These are phyloP conservation scores for Diglossa brunneiventris DNA, from an alignment of 2,113 vertebrate species.

Conservation along the genomic window DNA sequence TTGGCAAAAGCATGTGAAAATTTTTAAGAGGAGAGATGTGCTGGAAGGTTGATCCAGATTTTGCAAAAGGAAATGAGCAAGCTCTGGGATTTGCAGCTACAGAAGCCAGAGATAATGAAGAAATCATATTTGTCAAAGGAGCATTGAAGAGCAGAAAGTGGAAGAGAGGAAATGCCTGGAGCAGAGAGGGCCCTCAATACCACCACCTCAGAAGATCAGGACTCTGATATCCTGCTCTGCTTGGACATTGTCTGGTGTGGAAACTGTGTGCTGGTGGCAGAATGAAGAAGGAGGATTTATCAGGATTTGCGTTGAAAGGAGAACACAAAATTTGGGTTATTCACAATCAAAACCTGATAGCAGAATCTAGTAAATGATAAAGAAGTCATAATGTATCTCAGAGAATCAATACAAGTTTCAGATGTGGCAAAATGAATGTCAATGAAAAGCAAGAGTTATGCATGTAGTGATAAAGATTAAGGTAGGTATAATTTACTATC, in stretches of 20 bases:
- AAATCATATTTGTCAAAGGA: neutral
- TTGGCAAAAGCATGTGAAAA: conserved; percentile 2
- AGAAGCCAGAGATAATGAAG: neutral
- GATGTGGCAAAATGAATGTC: neutral
- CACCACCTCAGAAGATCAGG: neutral
- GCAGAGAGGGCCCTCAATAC: neutral
- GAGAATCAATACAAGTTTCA: neutral
- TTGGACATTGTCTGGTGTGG: neutral
- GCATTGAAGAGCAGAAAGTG: neutral
- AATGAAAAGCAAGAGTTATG: neutral
- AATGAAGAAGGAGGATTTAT: neutral
- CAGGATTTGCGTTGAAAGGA: neutral
- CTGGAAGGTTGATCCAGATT: conserved; percentile 1
- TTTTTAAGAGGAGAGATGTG: conserved; percentile 23
- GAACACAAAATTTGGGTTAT: neutral
- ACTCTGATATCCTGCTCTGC: neutral
- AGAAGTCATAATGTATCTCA: neutral
- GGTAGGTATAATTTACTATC: conserved; percentile 20
- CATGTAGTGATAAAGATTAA: neutral
- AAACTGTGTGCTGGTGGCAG: neutral
- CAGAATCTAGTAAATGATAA: neutral
- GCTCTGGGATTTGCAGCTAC: neutral
- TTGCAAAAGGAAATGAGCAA: conserved; percentile 23
- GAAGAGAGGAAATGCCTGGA: neutral
- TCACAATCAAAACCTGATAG: neutral